phyloP scores from a whole-genome alignment of 2,797 vertebrate species.

The Arremon aurantiirostris region DNA sequence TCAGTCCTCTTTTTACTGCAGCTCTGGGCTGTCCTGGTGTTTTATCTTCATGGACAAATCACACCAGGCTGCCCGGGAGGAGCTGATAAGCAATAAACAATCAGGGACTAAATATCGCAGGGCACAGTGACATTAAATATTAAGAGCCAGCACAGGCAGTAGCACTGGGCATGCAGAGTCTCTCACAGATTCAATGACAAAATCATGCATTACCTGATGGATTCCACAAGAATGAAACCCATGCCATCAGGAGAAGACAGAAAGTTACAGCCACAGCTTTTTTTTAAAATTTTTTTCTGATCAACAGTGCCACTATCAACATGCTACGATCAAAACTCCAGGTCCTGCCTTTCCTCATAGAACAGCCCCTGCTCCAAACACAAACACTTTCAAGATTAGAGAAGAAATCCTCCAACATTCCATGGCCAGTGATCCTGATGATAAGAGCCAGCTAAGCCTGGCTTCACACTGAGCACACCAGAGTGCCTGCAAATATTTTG shows the following conservation, averaged over 20 bases:
- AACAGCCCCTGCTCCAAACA: neutral
- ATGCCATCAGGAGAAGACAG: neutral
- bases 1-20: neutral
- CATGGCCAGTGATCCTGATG: neutral
- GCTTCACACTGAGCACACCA: neutral
- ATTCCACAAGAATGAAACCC: neutral
- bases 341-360: neutral
- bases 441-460: conserved; percentile 4
- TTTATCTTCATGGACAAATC: conserved; percentile 9
- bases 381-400: neutral
- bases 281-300: neutral
- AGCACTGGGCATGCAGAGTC: neutral
- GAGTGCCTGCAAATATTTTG: neutral
- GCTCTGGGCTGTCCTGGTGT: neutral
- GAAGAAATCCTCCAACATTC: neutral
- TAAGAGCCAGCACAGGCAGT: neutral
- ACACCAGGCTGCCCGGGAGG: neutral
- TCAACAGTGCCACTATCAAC: neutral
- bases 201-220: neutral
- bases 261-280: neutral
- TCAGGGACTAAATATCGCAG: neutral
- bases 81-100: conserved; percentile 10
- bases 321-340: rapidly evolving
- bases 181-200: neutral
- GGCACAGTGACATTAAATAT: neutral